Conservation (phyloP, 92 coral and sea anemone genomes). For the Epizoanthus scotinus region DNA sequence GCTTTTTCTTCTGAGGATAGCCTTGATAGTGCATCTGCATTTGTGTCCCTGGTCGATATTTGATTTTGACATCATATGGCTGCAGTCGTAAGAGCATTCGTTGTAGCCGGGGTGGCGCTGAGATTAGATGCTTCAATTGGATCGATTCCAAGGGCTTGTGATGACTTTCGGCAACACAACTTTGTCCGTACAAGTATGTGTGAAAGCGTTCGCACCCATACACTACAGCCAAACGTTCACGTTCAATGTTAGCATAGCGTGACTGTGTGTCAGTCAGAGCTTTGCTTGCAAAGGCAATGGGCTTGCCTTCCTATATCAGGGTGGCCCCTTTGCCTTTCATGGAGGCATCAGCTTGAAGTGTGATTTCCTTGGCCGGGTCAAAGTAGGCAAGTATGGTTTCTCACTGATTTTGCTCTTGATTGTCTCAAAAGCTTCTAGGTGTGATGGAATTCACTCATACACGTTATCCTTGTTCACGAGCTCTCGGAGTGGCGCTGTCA, state of each 20-base stretch:
- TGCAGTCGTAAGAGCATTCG: slow-evolving; percentile 43
- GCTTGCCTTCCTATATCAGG: slow-evolving; percentile 45
- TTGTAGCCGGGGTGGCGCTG: slow-evolving; percentile 45
- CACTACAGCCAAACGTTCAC: slow-evolving; percentile 51
- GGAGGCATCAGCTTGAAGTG: slow-evolving; percentile 49
- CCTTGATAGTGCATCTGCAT: slow-evolving; percentile 52
- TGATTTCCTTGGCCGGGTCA: slow-evolving; percentile 37
- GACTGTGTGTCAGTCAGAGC: slow-evolving; percentile 42
- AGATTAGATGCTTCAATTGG: slow-evolving; percentile 18
- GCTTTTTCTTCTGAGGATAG: slow-evolving; percentile 12
- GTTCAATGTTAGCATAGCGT: slow-evolving; percentile 53
- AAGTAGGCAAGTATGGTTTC: slow-evolving; percentile 40
- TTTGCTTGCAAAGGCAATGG: slow-evolving; percentile 50
- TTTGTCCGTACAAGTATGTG: slow-evolving; percentile 43
- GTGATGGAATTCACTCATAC: slow-evolving; percentile 39
- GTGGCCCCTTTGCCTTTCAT: slow-evolving; percentile 45
- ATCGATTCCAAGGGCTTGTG: slow-evolving; percentile 47
- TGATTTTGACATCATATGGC: slow-evolving; percentile 42
- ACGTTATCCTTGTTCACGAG: slow-evolving; percentile 46
- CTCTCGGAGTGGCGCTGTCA: slow-evolving; percentile 65
- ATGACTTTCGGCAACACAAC: slow-evolving; percentile 26
- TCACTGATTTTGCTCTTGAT: slow-evolving; percentile 47
- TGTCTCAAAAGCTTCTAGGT: slow-evolving; percentile 47
- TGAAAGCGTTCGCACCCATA: slow-evolving; percentile 46
- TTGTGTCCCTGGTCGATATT: slow-evolving; percentile 36